phyloP scores from a whole-genome alignment of 2,797 vertebrate genomes.

The Sebastes kiyomatsui region DNA sequence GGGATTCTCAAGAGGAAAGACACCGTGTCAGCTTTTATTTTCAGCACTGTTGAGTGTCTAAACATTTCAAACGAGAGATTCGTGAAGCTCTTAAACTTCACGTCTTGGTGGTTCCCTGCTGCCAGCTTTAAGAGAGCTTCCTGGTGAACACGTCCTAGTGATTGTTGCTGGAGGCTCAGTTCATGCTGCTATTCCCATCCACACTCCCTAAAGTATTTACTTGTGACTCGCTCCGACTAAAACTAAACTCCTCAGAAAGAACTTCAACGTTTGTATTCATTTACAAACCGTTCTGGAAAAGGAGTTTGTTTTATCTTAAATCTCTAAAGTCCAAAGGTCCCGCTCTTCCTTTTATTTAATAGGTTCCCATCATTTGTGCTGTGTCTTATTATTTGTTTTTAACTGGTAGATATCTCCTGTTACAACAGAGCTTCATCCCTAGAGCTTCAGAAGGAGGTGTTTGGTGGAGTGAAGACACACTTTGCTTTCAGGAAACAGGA shows the following conservation, averaged over 20 bases:
- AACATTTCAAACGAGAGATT: not conserved
- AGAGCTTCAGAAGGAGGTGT: not conserved
- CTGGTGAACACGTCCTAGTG: slow-evolving; percentile 29
- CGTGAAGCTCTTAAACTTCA: not conserved
- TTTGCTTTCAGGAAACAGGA: slow-evolving; percentile 29
- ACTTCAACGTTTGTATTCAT: not conserved
- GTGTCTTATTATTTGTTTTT: not conserved
- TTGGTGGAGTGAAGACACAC: not conserved
- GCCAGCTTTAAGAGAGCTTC: slow-evolving; percentile 4
- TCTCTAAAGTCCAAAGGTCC: not conserved
- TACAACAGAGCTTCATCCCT: not conserved
- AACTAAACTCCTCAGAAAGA: not conserved
- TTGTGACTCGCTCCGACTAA: slow-evolving; percentile 16
- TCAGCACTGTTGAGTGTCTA: not conserved
- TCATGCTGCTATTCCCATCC: slow-evolving; percentile 64
- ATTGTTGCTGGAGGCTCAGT: slow-evolving; percentile 48
- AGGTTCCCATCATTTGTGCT: not conserved
- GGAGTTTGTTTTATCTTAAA: not conserved
- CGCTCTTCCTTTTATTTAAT: not conserved
- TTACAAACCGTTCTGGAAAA: not conserved
- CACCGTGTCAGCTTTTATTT: not conserved
- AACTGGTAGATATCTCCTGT: not conserved
- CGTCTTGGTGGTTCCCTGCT: not conserved
- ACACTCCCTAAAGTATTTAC: slow-evolving; percentile 62
- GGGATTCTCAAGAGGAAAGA: not conserved